phyloP scores from a whole-genome alignment of 2,113 vertebrate species.

The Aegypius monachus region DNA sequence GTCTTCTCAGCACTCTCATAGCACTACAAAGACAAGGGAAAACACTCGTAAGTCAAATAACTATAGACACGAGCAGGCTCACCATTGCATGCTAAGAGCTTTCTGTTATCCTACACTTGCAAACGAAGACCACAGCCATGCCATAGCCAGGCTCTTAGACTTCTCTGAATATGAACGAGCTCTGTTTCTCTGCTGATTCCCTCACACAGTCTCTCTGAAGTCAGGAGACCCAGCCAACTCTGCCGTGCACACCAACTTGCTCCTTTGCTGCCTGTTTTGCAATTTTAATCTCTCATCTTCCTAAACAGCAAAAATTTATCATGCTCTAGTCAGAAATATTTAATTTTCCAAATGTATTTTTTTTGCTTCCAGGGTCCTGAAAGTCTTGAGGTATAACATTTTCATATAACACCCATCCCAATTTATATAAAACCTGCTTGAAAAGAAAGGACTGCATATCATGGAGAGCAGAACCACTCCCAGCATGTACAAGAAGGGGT shows the following conservation, averaged over 20 bases:
- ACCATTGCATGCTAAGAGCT: background rate
- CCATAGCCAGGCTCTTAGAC: background rate
- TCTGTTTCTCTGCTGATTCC: background rate
- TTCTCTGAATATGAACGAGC: background rate
- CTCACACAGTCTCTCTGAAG: background rate
- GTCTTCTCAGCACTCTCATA: background rate
- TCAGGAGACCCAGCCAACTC: constrained; percentile 16
- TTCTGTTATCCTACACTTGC: background rate
- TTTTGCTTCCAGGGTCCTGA: background rate
- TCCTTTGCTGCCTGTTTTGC: constrained; percentile 48
- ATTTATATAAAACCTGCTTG: background rate
- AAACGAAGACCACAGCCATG: background rate
- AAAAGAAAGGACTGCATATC: background rate
- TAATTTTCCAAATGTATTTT: constrained; percentile 62
- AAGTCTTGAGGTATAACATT: constrained; percentile 10
- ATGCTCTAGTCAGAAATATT: constrained; percentile 62
- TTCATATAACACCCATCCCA: background rate
- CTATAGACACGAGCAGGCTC: background rate
- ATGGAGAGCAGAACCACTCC: background rate
- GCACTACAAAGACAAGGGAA: background rate
- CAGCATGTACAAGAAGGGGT: background rate
- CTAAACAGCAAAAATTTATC: constrained; percentile 66
- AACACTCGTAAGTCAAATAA: background rate
- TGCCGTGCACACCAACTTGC: background rate
- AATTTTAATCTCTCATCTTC: constrained; percentile 73